Evolutionary conservation across 2,888 invertebrate species (phyloP).

Genomic region (Plagodis pulveraria): DNA sequence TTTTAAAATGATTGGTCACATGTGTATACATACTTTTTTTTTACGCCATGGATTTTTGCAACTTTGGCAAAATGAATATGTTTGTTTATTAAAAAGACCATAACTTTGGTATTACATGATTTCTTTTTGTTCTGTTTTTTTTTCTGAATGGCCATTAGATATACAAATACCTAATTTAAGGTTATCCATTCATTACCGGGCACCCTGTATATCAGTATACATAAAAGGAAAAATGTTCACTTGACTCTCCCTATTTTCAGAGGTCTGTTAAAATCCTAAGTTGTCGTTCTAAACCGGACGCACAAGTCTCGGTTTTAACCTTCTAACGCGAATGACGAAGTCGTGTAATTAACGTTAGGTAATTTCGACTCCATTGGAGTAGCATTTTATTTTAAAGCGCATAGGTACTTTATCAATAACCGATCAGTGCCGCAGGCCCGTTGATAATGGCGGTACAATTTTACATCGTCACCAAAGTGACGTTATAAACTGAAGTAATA

Average conservation of each 20-base stretch:
- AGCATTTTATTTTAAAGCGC: constrained; percentile 50
- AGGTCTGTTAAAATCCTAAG: constrained; percentile 40
- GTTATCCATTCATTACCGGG: too few species aligned
- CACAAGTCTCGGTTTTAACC: constrained; percentile 51
- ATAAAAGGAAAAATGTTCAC: constrained; percentile 35
- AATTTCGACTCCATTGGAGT: constrained; percentile 47
- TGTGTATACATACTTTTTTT: too few species aligned
- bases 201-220: too few species aligned
- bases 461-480: too few species aligned
- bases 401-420: constrained; percentile 28
- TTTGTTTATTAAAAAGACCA: too few species aligned
- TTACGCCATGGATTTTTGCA: too few species aligned
- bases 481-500: constrained; percentile 50
- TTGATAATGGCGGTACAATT: constrained; percentile 38
- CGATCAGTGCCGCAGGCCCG: constrained; percentile 42
- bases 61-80: too few species aligned
- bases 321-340: constrained; percentile 45
- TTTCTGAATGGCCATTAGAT: too few species aligned
- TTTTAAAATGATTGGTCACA: too few species aligned
- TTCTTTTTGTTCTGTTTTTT: too few species aligned
- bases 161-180: too few species aligned
- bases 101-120: too few species aligned
- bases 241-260: constrained; percentile 19
- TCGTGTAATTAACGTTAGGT: constrained; percentile 49
- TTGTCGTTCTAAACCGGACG: constrained; percentile 48